Base-by-base conservation (phyloP, 2,113 vertebrate species). In the Microtus richardsoni region DNA sequence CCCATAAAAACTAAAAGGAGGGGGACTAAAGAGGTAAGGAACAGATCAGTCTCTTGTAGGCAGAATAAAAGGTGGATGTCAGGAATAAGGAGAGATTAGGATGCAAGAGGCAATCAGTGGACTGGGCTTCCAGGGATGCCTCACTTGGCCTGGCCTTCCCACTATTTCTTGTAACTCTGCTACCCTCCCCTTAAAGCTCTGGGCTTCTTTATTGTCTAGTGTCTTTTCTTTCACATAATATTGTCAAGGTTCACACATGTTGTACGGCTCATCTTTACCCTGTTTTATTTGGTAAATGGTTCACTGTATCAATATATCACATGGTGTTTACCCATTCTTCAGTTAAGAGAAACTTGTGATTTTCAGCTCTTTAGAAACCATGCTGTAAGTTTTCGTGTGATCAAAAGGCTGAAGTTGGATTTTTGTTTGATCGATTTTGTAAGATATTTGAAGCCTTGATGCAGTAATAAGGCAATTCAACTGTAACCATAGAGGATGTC, bases 1-100 rank as follows among this genome's bases (percentile, higher is more conserved):
- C 39, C 13, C 8, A 44, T 11, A 39, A 64, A 22, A 47, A 44
- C 26, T 4, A 24, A 36, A 24, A 5, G 75, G 44, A 49, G 52
- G 3, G 1, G 24, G 19, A 16, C 68, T 47, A n/a, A 39, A 66
- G 30, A 28, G 47, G 9, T 3, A 8, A 26, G 36, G 36, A 68
- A n/a, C 4, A 77, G 41, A 39, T 16, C 36, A 9, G 24, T 75
- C 5, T 16, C 3, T 0, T 6, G 3, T 1, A 17, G 39, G 39
- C 49, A 26, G 68, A 75, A 24, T 26, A 30, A 47, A 47, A 77
- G 33, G 8, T 64, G 5, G 22, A 4, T 24, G 5, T 14, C 9
- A 36, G 30, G 30, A 3, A 0, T 44, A 2, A 33, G 26, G 3
- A 11, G 39, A 33, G 22, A 7, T 19, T 11, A 22, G 36, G 41